Percentiles rank a stretch among this genome's conserved stretches.
These are phyloP conservation scores for Adelphocoris suturalis DNA, from an alignment of 2,888 invertebrate species.

Conservation along the genomic window DNA sequence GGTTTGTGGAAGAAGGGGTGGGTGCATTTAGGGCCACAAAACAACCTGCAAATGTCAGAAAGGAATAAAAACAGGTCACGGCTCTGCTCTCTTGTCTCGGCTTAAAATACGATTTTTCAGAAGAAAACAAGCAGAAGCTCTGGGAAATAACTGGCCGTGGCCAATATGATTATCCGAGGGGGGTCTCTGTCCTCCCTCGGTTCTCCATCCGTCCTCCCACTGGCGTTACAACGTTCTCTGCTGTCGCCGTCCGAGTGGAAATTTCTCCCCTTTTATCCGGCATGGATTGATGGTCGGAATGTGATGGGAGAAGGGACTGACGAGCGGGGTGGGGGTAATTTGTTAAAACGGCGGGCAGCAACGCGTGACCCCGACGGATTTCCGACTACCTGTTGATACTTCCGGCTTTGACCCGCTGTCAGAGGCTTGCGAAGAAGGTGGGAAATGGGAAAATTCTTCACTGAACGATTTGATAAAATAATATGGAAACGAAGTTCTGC, in stretches of 20 bases:
- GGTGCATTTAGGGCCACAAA: not conserved
- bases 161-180: conserved; percentile 45
- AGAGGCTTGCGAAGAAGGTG: not conserved
- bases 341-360: conserved; percentile 13
- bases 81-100: not conserved
- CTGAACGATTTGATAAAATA: too few species aligned
- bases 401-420: conserved; percentile 20
- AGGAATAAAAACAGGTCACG: conserved; percentile 21
- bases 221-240: conserved; percentile 1
- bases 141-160: conserved; percentile 21
- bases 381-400: conserved; percentile 39
- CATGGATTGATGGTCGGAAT: not conserved
- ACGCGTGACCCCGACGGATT: conserved; percentile 18
- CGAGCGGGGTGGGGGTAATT: conserved; percentile 4
- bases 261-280: not conserved
- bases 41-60: not conserved
- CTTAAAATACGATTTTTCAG: not conserved
- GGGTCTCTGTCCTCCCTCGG: not conserved
- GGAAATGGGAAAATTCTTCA: not conserved
- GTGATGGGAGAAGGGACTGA: not conserved
- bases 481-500: too few species aligned
- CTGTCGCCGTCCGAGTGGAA: not conserved
- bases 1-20: not conserved
- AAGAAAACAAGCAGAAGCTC: conserved; percentile 36
- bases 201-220: not conserved